Base-by-base conservation (phyloP, 2,888 invertebrate genomes). In the Euplexia lucipara region DNA sequence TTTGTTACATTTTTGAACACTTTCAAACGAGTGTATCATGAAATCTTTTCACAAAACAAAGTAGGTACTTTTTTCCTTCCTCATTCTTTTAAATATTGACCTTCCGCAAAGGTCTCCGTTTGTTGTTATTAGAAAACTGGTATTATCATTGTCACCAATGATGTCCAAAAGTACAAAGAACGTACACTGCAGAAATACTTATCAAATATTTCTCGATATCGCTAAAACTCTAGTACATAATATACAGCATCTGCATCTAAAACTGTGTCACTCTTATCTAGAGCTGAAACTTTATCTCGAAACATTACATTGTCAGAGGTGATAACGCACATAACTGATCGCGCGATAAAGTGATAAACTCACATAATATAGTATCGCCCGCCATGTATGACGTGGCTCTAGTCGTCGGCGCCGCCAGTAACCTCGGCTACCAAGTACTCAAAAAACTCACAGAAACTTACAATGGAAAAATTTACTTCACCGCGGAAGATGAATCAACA, bases 301-400 rank as follows among this genome's bases (percentile, higher is more conserved):
- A 79, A 75, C 85, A 83, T 82, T 79, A 81, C 82, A 82, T 82
- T 75, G 88, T 85, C 88, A 88, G 72, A 83, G 78, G 81, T 86
- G 91, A 92, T 92, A 92, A 87, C 86, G 81, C 74, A 80, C 83
- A 83, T 84, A 89, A 90, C 89, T 89, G 92, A 92, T 91, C 88
- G 86, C 81, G 83, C 83, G 93, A 93, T 93, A 94, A 89, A 82
- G 70, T 83, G 90, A 91, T 91, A 90, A 88, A 71, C 51, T 81
- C 60, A 80, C 75, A 79, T 85, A 86, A 83, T 83, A 82, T 79
- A 79, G 85, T 85, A 91, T 84, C 78, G 84, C 79, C 78, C 86
- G 86, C 87, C 87, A 95, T 95, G 95, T 87, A 86, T 80, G 87
- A 90, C 88, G 94, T 94, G 68, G 94, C 94, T 75, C 83, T 95